Percentiles rank a stretch among this genome's conserved stretches.
These are phyloP conservation scores for Dysdera silvatica DNA, from an alignment of 1,140 invertebrate genomes.

Conservation along the genomic window DNA sequence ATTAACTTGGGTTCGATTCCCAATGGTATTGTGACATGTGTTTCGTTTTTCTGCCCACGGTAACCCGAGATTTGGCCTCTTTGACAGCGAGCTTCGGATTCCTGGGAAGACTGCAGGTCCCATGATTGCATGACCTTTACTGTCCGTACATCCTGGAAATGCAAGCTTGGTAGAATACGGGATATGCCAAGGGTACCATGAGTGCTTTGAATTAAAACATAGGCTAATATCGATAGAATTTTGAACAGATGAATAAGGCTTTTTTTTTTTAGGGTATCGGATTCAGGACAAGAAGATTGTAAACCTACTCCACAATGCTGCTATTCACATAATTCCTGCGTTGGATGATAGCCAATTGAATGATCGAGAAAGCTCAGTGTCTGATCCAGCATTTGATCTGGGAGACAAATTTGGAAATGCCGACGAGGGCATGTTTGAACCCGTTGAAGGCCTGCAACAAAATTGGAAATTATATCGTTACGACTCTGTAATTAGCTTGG, in stretches of 20 bases:
- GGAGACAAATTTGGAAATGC: constrained; percentile 29
- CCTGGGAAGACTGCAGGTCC: too few species aligned
- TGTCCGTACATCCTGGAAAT: too few species aligned
- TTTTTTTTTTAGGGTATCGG: constrained; percentile 50
- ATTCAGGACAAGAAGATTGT: constrained; percentile 56
- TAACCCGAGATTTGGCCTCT: too few species aligned
- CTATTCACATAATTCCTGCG: constrained; percentile 70
- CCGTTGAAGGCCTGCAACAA: constrained; percentile 24
- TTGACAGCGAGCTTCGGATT: too few species aligned
- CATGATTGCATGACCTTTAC: too few species aligned
- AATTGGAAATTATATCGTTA: constrained; percentile 27
- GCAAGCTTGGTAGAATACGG: too few species aligned
- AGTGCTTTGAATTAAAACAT: too few species aligned
- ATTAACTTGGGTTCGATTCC: too few species aligned
- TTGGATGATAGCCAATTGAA: constrained; percentile 35
- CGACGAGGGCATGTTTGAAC: constrained; percentile 17
- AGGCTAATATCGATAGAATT: too few species aligned
- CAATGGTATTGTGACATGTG: too few species aligned
- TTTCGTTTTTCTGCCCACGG: too few species aligned
- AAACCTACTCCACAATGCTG: constrained; percentile 58
- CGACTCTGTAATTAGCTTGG: constrained; percentile 54
- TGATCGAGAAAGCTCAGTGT: background rate
- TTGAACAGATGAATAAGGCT: background rate
- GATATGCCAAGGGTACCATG: too few species aligned
- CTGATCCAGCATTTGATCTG: constrained; percentile 37